A percentile compares a stretch with the other conserved stretches of the same genome.
Conservation (phyloP, 2,888 invertebrate genomes). For the Stenodera caucasica region DNA sequence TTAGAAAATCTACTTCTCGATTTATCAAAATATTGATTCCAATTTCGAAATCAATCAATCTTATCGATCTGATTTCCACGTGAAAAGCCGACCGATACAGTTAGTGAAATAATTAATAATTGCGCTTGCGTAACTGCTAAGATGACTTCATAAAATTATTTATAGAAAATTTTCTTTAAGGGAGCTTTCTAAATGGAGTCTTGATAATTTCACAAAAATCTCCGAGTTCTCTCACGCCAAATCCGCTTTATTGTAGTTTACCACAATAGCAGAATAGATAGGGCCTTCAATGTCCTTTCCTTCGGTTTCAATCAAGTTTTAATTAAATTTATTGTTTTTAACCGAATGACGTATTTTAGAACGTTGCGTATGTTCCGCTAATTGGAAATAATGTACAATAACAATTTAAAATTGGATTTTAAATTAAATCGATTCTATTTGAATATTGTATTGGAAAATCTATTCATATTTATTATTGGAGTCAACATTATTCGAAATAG, state of each 20-base stretch:
- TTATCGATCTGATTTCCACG: constrained; percentile 3
- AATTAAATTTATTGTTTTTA: constrained; percentile 20
- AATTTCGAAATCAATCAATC: background rate
- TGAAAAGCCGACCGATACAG: background rate
- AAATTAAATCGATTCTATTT: background rate
- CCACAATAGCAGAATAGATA: constrained; percentile 7
- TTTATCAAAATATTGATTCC: too few relatives aligned
- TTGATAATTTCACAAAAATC: constrained; percentile 26
- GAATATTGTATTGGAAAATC: background rate
- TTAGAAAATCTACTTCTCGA: background rate
- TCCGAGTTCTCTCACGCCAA: constrained; percentile 24
- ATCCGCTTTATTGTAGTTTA: constrained; percentile 11
- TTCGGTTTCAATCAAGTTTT: constrained; percentile 13
- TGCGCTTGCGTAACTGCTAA: background rate
- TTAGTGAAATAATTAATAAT: constrained; percentile 8
- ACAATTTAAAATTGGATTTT: background rate
- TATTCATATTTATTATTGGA: constrained; percentile 1
- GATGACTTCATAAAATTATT: too few relatives aligned
- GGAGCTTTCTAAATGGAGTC: too few relatives aligned
- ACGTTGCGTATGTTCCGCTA: constrained; percentile 9
- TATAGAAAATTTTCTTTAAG: too few relatives aligned
- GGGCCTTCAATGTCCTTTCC: constrained; percentile 11
- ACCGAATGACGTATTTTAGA: background rate
- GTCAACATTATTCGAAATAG: background rate
- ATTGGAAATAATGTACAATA: constrained; percentile 7